Evolutionary conservation across 2,888 invertebrate genomes (phyloP), one percentile per base, ranked within the genome.

Genomic region (Idaea dimidiata): DNA sequence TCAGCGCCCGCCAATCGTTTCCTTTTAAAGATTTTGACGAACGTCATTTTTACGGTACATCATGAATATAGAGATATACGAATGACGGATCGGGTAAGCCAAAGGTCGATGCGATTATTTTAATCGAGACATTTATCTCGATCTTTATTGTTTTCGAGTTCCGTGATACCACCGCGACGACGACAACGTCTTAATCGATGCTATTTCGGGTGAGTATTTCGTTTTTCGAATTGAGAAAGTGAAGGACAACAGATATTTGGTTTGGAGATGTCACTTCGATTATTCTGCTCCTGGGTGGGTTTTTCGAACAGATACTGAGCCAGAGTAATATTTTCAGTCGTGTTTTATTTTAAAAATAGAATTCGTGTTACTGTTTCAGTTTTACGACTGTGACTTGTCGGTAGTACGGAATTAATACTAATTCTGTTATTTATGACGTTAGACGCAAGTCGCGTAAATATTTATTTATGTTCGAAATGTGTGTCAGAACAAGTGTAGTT

Each of bases 91-190:
- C 81, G 79, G 65, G 75, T 72, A 73, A 76, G 72, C 59, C 73
- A 87, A 86, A 87, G 88, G 88, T 87, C 86, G 81, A 75, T 79
- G 75, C 83, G 87, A 87, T 88, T 87, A 87, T 86, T 85, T 86
- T 88, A 87, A 88, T 88, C 87, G 86, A 83, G 83, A 86, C 84
- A 83, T 86, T 84, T 82, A 88, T 88, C 86, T 87, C 82, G 82
- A 79, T 83, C 79, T 81, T 84, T 83, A 86, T 86, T 87, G 86
- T 88, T 86, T 84, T 82, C 76, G 73, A 83, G 82, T 86, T 85
- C 83, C 84, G 85, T 76, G 73, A 75, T 78, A 76, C 70, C 71
- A 68, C 72, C 75, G 78, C 78, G 82, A 87, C 83, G 81, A 68
- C 72, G 74, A 77, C 78, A 82, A 87, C 83, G 81, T 86, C 86